A percentile compares a stretch with the other conserved stretches of the same genome.
phyloP scores from a whole-genome alignment of 2,113 vertebrate genomes.

The Baryphthengus martii region DNA sequence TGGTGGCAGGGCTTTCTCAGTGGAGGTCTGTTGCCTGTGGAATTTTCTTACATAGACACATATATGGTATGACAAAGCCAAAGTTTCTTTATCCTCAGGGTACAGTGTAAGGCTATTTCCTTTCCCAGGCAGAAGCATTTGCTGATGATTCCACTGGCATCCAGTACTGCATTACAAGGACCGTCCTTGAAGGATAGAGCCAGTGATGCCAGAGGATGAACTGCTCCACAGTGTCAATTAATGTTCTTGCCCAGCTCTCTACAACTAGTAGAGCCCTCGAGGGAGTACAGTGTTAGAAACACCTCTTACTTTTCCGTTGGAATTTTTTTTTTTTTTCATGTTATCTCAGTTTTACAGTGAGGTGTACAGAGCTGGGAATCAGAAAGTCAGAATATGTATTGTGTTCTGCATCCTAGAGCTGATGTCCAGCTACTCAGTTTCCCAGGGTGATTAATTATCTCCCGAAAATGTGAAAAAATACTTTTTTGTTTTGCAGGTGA shows the following conservation, averaged over 20 bases:
- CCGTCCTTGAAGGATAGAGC: not conserved
- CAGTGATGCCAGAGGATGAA: not conserved
- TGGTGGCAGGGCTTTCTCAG: conserved; percentile 64
- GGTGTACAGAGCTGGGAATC: not conserved
- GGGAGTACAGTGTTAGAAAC: not conserved
- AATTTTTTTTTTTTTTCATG: fast-evolving
- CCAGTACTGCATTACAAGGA: not conserved
- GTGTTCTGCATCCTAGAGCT: not conserved
- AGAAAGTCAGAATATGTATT: not conserved
- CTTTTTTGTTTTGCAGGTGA: not conserved
- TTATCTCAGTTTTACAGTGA: not conserved
- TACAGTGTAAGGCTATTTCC: conserved; percentile 37
- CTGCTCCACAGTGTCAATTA: not conserved
- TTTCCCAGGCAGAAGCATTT: conserved; percentile 59
- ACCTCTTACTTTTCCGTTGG: not conserved
- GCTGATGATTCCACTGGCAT: not conserved
- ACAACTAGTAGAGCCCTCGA: not conserved
- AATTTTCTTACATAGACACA: conserved; percentile 41
- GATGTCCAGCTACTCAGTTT: not conserved
- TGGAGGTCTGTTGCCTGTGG: conserved; percentile 44
- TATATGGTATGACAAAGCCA: conserved; percentile 43
- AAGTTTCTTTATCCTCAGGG: conserved; percentile 57
- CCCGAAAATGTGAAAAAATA: not conserved
- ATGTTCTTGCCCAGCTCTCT: not conserved
- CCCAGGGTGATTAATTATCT: not conserved